Conservation (phyloP, 2,888 invertebrate species). For the Pediacus dermestoides region DNA sequence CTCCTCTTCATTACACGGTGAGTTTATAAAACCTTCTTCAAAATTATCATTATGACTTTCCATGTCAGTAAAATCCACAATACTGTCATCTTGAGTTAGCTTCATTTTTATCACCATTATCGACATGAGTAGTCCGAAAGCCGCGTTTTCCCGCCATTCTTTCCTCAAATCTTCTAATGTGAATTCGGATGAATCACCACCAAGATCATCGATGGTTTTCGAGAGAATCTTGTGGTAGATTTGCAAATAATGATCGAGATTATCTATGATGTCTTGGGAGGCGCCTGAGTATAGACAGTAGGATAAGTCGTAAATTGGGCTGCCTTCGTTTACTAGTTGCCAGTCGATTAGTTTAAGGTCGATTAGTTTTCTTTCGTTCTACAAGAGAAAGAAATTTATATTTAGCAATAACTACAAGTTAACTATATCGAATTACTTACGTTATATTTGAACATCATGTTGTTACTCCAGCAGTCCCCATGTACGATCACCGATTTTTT, state of each 20-base stretch:
- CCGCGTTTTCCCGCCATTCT: conserved; percentile 12
- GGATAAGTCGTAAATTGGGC: conserved; percentile 28
- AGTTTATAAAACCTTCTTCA: neutral
- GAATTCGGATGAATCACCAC: conserved; percentile 21
- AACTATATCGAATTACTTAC: too few species aligned
- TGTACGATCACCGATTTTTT: conserved; percentile 2
- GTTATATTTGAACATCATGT: conserved; percentile 24
- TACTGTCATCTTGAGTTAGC: neutral
- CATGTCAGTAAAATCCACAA: neutral
- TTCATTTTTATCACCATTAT: neutral
- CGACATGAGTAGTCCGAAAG: neutral
- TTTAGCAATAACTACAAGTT: neutral
- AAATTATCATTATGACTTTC: neutral
- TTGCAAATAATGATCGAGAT: conserved; percentile 26
- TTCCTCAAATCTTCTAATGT: conserved; percentile 11
- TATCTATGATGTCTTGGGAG: conserved; percentile 23
- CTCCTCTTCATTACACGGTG: neutral
- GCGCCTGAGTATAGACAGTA: conserved; percentile 32
- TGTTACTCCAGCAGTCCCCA: conserved; percentile 19
- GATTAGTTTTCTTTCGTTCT: neutral
- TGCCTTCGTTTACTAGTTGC: conserved; percentile 13
- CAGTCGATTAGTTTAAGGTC: conserved; percentile 18
- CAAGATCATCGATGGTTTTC: conserved; percentile 19
- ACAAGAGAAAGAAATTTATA: neutral
- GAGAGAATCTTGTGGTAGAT: conserved; percentile 31